Evolutionary conservation across 2,797 vertebrate genomes (phyloP).

Genomic region (Graptemys geographica): DNA sequence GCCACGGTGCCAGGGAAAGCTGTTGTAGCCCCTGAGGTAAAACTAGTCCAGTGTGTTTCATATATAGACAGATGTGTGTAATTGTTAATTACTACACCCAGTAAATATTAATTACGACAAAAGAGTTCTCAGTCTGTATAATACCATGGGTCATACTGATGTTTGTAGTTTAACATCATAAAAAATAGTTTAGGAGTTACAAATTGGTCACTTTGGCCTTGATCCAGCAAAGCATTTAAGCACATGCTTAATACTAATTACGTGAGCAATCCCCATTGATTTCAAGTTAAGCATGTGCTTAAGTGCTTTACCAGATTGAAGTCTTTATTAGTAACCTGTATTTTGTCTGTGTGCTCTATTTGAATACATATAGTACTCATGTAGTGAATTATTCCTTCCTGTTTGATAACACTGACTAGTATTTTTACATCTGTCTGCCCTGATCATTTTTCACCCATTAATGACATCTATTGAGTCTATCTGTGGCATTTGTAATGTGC

Average conservation of each 20-base stretch:
- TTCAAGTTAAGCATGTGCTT: constrained; percentile 1
- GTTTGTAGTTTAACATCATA: neutral
- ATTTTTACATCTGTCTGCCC: constrained; percentile 68
- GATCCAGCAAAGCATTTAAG: neutral
- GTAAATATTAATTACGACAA: neutral
- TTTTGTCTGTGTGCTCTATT: constrained; percentile 14
- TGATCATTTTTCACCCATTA: constrained; percentile 64
- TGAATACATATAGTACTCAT: neutral
- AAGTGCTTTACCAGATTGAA: constrained; percentile 35
- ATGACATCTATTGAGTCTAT: constrained; percentile 60
- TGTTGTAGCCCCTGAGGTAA: neutral
- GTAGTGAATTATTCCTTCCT: constrained; percentile 49
- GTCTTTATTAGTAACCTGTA: constrained; percentile 20
- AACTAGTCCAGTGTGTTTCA: neutral
- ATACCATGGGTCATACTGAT: neutral
- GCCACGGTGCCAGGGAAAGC: neutral
- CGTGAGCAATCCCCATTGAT: constrained; percentile 6
- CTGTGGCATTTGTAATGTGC: constrained; percentile 53
- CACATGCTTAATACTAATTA: neutral
- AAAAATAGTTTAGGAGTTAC: neutral
- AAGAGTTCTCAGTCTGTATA: neutral
- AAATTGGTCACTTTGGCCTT: neutral
- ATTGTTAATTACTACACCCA: neutral
- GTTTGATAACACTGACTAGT: constrained; percentile 44
- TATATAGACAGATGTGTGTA: neutral